Conservation (phyloP, 53 echinoderm and acorn worm species). For the Holothuria scabra region DNA sequence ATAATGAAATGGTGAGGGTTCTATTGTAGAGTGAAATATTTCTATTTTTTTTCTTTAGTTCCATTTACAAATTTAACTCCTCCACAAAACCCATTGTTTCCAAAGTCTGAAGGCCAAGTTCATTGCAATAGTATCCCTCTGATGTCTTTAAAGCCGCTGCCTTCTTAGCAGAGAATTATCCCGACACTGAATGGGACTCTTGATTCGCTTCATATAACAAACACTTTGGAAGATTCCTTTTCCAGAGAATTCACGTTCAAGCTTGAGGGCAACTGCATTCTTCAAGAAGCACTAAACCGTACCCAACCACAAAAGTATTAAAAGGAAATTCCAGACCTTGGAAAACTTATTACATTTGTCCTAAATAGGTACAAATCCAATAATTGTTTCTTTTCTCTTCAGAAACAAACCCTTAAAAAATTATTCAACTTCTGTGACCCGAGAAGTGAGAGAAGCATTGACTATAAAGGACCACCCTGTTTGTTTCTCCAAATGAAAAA, state of each 20-base stretch:
- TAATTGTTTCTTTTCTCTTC: slow-evolving; percentile 17
- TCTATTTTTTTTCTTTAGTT: too few species aligned
- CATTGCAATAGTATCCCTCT: slow-evolving; percentile 4
- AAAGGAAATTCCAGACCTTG: slow-evolving; percentile 19
- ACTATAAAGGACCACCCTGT: not conserved
- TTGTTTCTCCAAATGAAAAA: too few species aligned
- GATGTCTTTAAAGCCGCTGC: not conserved
- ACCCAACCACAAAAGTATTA: not conserved
- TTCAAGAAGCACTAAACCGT: slow-evolving; percentile 43
- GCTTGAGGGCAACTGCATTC: slow-evolving; percentile 32
- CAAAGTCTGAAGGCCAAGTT: slow-evolving; percentile 32
- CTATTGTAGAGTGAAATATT: not conserved
- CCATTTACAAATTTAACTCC: too few species aligned
- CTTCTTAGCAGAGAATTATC: slow-evolving; percentile 38
- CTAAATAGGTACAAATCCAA: not conserved
- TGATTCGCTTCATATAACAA: slow-evolving; percentile 33
- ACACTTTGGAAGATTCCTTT: slow-evolving; percentile 30
- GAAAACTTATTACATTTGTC: slow-evolving; percentile 34
- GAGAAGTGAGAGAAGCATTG: not conserved
- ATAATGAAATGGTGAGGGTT: slow-evolving; percentile 19
- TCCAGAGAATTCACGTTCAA: not conserved
- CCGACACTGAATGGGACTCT: not conserved
- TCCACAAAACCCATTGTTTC: not conserved
- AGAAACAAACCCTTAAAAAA: slow-evolving; percentile 14
- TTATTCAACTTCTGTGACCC: slow-evolving; percentile 45